Base-by-base conservation (phyloP, 2,888 invertebrate genomes). In the Synanthedon tipuliformis region DNA sequence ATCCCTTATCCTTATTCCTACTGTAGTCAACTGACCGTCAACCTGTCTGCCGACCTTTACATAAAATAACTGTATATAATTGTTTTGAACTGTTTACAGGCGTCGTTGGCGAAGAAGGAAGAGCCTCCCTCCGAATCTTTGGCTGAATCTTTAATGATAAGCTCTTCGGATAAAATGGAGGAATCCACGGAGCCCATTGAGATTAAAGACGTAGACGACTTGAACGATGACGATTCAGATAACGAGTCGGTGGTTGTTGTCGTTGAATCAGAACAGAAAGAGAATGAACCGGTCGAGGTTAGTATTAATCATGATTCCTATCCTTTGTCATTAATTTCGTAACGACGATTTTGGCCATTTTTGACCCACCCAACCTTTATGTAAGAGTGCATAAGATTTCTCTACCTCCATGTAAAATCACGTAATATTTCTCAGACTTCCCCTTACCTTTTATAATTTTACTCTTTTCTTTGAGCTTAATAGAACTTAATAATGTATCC, bases 171-270 rank as follows among this genome's bases (percentile, higher is more conserved):
- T 0, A 68, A 76, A 5, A 69, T 73, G 3, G 74, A 69, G 34
- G 66, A 68, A 41, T 70, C 73, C 3, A 80, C 80, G 48, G 73
- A 73, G 15, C 78, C 81, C 16, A 78, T 79, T 52, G 80, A 79
- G 57, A 88, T 88, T 59, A 85, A 83, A 8, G 89, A 89, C 50
- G 71, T 76, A 1, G 89, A 89, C 51, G 88, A 88, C 4, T 68
- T 69, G 0, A 71, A 69, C 48, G 76, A 81, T 34, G 76, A 81
- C 34, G 80, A 81, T 48, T 81, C 85, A 0, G 81, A 84, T 59
- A 68, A 69, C 50, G 82, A 87, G 60, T 79, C 81, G 0, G 78
- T 79, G 7, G 82, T 83, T 1, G 88, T 87, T 55, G 81, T 84
- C 1, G 69, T 87, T 0, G 64, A 62, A 49, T 66, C 68, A 23